A percentile compares a stretch with the other conserved stretches of the same genome.
These are phyloP conservation scores for Mixornis gularis DNA, from an alignment of 2,113 vertebrate species.

Conservation along the genomic window DNA sequence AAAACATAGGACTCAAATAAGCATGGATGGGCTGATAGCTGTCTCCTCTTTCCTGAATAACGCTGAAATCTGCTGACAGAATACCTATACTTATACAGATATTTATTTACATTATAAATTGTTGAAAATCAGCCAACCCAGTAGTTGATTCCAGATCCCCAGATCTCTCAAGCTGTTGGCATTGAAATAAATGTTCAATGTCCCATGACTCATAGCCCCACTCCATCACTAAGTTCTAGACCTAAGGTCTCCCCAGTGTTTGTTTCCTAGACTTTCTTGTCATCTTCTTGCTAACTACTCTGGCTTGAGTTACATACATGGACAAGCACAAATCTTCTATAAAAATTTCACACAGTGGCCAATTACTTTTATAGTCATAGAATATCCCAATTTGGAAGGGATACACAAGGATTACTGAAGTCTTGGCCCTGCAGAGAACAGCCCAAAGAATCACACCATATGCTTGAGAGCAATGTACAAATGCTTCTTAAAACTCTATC, in stretches of 20 bases:
- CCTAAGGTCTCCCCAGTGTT: fast-evolving
- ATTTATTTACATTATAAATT: background rate
- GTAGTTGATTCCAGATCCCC: background rate
- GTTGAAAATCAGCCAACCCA: background rate
- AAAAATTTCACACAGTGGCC: background rate
- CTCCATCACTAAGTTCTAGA: background rate
- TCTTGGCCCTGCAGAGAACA: background rate
- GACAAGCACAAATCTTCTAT: background rate
- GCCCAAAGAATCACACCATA: background rate
- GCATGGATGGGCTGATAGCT: background rate
- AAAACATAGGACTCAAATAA: background rate
- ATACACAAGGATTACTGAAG: background rate
- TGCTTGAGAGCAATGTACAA: background rate
- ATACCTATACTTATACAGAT: background rate
- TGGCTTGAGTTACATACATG: background rate
- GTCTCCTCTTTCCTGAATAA: background rate
- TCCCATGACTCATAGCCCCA: background rate
- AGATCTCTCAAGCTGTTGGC: background rate
- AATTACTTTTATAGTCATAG: background rate
- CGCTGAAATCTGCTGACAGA: background rate
- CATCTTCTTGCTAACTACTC: background rate
- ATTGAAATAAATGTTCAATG: background rate
- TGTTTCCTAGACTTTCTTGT: background rate
- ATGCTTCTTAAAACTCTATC: background rate
- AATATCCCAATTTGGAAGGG: background rate